phyloP scores from a whole-genome alignment of 2,113 vertebrate species.

The Anguilla japonica region DNA sequence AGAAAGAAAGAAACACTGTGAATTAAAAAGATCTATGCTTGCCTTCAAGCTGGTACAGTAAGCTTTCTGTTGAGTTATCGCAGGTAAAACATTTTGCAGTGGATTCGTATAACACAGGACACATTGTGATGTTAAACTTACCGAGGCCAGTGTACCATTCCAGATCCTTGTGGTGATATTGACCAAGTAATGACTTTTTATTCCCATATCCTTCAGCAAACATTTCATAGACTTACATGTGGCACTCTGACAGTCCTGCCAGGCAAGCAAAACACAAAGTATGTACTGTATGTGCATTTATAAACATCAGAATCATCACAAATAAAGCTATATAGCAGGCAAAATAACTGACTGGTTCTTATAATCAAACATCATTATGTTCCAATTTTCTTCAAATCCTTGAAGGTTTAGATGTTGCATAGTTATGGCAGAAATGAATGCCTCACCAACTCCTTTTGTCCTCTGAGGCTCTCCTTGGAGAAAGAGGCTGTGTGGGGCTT shows the following conservation, averaged over 20 bases:
- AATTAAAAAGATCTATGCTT: background rate
- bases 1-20: background rate
- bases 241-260: constrained; percentile 77
- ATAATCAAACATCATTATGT: background rate
- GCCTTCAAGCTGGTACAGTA: background rate
- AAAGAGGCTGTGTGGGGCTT: constrained; percentile 66
- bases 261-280: constrained; percentile 7
- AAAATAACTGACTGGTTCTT: background rate
- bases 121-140: constrained; percentile 60
- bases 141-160: constrained; percentile 81
- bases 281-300: background rate
- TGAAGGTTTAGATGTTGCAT: background rate
- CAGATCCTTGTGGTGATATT: constrained; percentile 85
- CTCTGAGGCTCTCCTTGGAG: constrained; percentile 73
- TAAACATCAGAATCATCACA: background rate
- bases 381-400: background rate
- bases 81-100: background rate
- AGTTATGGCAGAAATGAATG: background rate
- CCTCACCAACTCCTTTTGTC: constrained; percentile 70
- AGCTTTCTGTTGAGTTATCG: no score
- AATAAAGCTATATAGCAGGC: background rate
- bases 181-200: constrained; percentile 76
- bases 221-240: constrained; percentile 77
- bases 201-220: constrained; percentile 71
- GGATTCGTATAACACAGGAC: background rate